These are phyloP conservation scores for Drosophila sulfurigaster DNA, from an alignment of 1,140 invertebrate genomes.

Conservation along the genomic window DNA sequence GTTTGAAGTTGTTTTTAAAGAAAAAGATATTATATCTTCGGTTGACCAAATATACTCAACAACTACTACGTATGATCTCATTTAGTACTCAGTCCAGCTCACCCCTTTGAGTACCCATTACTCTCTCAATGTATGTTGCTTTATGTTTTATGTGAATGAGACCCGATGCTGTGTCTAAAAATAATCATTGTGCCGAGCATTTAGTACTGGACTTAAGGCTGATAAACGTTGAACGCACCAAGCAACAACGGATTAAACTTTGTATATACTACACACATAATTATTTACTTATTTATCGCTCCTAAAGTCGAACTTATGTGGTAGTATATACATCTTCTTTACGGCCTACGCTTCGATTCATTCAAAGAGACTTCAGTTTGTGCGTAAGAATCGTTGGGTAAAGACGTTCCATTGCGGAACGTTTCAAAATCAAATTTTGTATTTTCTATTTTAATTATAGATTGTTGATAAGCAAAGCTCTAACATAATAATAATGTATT, in stretches of 20 bases:
- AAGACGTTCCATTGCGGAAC: slow-evolving; percentile 43
- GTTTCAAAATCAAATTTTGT: neutral
- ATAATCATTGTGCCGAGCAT: slow-evolving; percentile 39
- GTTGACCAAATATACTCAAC: no score
- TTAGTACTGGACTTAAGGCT: slow-evolving; percentile 50
- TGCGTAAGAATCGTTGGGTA: slow-evolving; percentile 74
- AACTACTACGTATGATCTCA: no score
- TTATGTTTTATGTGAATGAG: slow-evolving; percentile 10
- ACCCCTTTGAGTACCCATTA: neutral
- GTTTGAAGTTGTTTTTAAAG: neutral
- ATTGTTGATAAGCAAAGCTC: slow-evolving; percentile 26
- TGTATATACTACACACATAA: slow-evolving; percentile 27
- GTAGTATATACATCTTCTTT: slow-evolving; percentile 16
- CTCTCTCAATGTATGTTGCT: slow-evolving; percentile 25
- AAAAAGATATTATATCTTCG: no score
- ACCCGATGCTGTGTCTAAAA: slow-evolving; percentile 38
- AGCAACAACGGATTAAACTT: slow-evolving; percentile 70
- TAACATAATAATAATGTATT: slow-evolving; percentile 14
- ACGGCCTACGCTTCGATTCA: slow-evolving; percentile 54
- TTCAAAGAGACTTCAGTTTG: slow-evolving; percentile 64
- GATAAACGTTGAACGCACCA: slow-evolving; percentile 66
- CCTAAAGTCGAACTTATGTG: slow-evolving; percentile 40
- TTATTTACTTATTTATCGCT: slow-evolving; percentile 58
- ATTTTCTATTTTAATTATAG: neutral
- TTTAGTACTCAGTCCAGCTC: no score